Evolutionary conservation across 1,140 invertebrate genomes (phyloP).

Genomic region (Leptoteleia sp.): DNA sequence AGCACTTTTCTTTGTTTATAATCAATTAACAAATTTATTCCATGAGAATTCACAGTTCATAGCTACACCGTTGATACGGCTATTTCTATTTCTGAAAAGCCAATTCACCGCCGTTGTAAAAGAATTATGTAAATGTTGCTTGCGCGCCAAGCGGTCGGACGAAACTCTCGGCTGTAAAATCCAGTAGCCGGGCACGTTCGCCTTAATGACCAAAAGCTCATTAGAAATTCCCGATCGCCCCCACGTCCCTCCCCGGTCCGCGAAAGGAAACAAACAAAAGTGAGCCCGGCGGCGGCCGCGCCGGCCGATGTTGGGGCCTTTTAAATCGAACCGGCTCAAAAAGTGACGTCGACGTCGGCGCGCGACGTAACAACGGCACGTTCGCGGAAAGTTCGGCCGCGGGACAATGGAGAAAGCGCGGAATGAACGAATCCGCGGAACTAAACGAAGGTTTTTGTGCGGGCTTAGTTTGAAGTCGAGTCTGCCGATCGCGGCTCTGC

Average conservation of each 20-base stretch:
- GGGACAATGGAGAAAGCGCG: conserved; percentile 23
- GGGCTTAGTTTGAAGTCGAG: neutral
- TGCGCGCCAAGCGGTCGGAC: no score
- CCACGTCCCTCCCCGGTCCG: neutral
- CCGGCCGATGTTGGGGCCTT: neutral
- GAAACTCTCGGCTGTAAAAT: no score
- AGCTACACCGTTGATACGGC: no score
- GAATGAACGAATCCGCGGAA: neutral
- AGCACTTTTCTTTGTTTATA: no score
- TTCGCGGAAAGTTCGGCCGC: conserved; percentile 24
- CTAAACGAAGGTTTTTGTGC: conserved; percentile 5
- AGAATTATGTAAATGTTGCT: no score
- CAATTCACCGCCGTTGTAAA: no score
- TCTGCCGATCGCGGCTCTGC: neutral
- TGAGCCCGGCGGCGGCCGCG: neutral
- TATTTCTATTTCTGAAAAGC: no score
- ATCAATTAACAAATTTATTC: no score
- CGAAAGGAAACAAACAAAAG: conserved; percentile 8
- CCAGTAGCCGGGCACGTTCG: no score
- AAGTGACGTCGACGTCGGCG: conserved; percentile 4
- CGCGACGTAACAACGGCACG: neutral
- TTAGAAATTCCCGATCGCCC: conserved; percentile 5
- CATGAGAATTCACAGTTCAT: no score
- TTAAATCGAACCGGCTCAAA: conserved; percentile 14
- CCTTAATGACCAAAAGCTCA: no score